Evolutionary conservation across 2,888 invertebrate genomes (phyloP).

Genomic region (Ormia ochracea): DNA sequence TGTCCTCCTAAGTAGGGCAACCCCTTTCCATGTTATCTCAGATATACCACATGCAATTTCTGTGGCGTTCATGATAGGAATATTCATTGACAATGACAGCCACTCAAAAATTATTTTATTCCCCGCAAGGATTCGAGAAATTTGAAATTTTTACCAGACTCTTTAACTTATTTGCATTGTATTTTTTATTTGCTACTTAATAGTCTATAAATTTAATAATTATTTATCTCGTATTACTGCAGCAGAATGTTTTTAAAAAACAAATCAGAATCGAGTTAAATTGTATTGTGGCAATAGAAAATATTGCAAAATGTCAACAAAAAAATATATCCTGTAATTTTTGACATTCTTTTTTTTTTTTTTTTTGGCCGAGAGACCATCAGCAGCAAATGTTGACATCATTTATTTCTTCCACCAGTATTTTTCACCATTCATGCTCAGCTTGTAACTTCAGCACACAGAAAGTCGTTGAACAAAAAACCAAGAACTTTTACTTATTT

Average conservation of each 20-base stretch:
- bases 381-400: constrained; percentile 62
- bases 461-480: constrained; percentile 20
- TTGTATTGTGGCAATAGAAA: constrained; percentile 48
- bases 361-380: constrained; percentile 49
- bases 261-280: neutral
- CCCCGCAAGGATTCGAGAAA: too few relatives aligned
- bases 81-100: too few relatives aligned
- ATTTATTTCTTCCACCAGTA: constrained; percentile 52
- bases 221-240: neutral
- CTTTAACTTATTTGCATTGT: too few relatives aligned
- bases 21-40: too few relatives aligned
- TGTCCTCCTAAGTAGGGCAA: too few relatives aligned
- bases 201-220: too few relatives aligned
- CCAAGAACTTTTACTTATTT: constrained; percentile 61
- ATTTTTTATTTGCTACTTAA: too few relatives aligned
- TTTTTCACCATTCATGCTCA: neutral
- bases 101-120: too few relatives aligned
- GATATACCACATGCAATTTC: too few relatives aligned
- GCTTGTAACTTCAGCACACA: neutral
- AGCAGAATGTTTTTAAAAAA: neutral
- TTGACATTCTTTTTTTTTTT: constrained; percentile 55
- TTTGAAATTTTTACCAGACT: too few relatives aligned
- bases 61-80: too few relatives aligned
- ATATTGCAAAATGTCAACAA: constrained; percentile 40
- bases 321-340: constrained; percentile 48